Evolutionary conservation across 2,888 invertebrate species (phyloP).

Genomic region (Erebia epiphron): DNA sequence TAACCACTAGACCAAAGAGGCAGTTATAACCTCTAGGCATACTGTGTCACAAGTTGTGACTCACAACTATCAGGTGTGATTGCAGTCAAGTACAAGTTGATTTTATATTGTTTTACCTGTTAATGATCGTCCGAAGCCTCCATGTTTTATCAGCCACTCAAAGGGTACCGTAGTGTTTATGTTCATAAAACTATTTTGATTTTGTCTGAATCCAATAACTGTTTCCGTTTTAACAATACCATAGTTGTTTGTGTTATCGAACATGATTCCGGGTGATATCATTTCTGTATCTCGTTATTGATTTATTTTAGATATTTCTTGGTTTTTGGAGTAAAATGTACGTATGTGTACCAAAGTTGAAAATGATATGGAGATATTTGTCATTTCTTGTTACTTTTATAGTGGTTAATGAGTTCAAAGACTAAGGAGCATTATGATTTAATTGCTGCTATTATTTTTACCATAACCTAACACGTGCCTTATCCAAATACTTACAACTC

Average conservation of each 20-base stretch:
- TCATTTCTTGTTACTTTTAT: slow-evolving; percentile 54
- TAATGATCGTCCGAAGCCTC: slow-evolving; percentile 50
- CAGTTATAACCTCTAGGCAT: too few species aligned
- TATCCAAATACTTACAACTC: not conserved
- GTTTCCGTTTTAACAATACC: slow-evolving; percentile 69
- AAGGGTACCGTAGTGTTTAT: slow-evolving; percentile 56
- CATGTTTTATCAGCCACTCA: slow-evolving; percentile 58
- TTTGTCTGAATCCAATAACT: slow-evolving; percentile 58
- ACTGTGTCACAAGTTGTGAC: too few species aligned
- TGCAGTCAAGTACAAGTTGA: too few species aligned
- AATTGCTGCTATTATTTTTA: slow-evolving; percentile 45
- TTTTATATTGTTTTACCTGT: slow-evolving; percentile 25
- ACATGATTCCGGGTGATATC: slow-evolving; percentile 59
- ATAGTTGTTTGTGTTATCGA: slow-evolving; percentile 63
- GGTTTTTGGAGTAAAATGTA: not conserved
- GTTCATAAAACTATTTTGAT: slow-evolving; percentile 50
- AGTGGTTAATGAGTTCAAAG: slow-evolving; percentile 56
- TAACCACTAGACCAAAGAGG: too few species aligned
- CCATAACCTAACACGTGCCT: not conserved
- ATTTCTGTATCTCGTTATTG: slow-evolving; percentile 44
- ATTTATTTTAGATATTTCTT: too few species aligned
- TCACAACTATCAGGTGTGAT: too few species aligned
- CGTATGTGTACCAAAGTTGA: not conserved
- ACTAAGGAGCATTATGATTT: slow-evolving; percentile 60
- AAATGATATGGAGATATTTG: slow-evolving; percentile 4